Evolutionary conservation across 2,797 vertebrate species (phyloP).

Genomic region (Anguilla obscura): DNA sequence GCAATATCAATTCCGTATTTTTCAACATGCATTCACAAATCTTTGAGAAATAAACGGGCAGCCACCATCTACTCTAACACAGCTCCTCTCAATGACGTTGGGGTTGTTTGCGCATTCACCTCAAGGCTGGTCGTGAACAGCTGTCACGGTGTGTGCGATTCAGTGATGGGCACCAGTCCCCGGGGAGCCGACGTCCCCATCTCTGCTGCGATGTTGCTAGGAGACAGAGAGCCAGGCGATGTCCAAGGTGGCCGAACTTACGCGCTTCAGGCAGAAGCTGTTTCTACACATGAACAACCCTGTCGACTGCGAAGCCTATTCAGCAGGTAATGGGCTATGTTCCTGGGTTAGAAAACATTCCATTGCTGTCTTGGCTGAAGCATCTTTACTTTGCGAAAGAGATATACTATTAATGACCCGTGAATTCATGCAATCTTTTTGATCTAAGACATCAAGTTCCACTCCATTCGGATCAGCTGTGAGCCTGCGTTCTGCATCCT

Average conservation of each 20-base stretch:
- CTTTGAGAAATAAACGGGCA: neutral
- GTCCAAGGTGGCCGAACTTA: conserved; percentile 31
- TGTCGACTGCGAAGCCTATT: neutral
- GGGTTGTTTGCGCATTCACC: conserved; percentile 24
- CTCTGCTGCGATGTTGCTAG: conserved; percentile 48
- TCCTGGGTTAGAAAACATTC: neutral
- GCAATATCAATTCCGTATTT: neutral
- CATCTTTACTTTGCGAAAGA: neutral
- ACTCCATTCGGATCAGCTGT: neutral
- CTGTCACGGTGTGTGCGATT: conserved; percentile 34
- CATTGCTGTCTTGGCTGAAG: neutral
- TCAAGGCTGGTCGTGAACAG: conserved; percentile 29
- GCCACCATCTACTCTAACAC: neutral
- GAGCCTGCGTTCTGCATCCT: neutral
- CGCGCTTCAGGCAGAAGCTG: conserved; percentile 13
- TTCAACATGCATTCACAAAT: neutral
- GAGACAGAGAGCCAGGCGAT: conserved; percentile 44
- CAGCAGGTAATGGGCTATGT: neutral
- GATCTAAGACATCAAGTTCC: neutral
- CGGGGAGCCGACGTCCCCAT: conserved; percentile 33
- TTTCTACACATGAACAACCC: conserved; percentile 27
- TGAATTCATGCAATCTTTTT: neutral
- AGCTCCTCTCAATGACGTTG: conserved; percentile 19
- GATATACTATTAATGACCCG: neutral
- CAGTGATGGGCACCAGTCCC: conserved; percentile 35